Evolutionary conservation across 2,888 invertebrate species (phyloP).

Genomic region (Agrotis puta): DNA sequence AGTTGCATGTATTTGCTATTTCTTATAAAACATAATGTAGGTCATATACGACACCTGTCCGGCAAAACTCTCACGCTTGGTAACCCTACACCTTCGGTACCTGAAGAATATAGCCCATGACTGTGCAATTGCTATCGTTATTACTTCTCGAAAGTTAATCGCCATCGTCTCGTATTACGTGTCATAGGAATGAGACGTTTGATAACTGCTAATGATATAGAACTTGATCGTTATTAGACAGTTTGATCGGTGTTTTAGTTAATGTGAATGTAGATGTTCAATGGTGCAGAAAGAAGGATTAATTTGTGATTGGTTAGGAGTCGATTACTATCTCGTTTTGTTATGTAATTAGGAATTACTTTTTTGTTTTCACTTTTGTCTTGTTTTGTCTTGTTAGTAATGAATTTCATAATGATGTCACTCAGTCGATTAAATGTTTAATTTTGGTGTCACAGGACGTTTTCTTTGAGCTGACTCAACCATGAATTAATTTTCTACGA

Average conservation of each 20-base stretch:
- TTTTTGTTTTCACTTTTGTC: conserved; percentile 5
- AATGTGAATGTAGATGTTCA: conserved; percentile 14
- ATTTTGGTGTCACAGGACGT: too few species aligned
- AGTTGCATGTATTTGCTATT: not conserved
- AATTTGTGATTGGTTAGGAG: conserved; percentile 15
- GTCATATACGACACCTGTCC: conserved; percentile 36
- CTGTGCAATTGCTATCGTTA: conserved; percentile 71
- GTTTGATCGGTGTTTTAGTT: conserved; percentile 37
- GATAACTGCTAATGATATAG: conserved; percentile 44
- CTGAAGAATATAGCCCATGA: conserved; percentile 71
- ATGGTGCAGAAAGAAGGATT: conserved; percentile 21
- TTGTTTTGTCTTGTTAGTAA: not conserved
- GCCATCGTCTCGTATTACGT: conserved; percentile 53
- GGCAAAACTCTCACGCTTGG: conserved; percentile 42
- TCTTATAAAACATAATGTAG: not conserved
- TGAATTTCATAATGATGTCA: not conserved
- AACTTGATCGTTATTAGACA: conserved; percentile 44
- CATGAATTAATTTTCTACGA: too few species aligned
- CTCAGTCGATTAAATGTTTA: too few species aligned
- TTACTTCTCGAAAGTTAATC: conserved; percentile 65
- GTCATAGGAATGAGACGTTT: conserved; percentile 50
- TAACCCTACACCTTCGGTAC: conserved; percentile 72
- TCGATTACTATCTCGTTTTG: not conserved
- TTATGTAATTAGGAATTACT: conserved; percentile 8
- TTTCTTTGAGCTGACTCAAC: not conserved